Base-by-base conservation (phyloP, 1,140 invertebrate genomes). In the Onthophagus taurus region DNA sequence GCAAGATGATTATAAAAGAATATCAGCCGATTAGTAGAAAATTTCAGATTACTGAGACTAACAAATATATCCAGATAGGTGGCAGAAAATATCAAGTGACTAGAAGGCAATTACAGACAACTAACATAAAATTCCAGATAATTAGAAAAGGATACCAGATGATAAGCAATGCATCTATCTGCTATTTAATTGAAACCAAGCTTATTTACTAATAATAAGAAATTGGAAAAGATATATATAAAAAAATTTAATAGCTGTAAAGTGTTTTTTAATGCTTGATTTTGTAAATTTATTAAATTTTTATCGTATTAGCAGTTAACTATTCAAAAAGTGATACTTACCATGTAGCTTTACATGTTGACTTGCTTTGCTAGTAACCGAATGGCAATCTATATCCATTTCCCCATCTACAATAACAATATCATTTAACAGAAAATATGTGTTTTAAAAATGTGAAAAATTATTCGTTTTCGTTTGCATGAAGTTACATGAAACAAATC, bases 341-440 rank as follows among this genome's bases (percentile, higher is more conserved):
- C 37, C 37, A 17, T 39, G 37, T 21, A 39, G 37, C 5, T 21
- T 14, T 18, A 39, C 37, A 39, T 39, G 20, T 39, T 39, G 37
- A 12, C 12, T 39, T 12, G 26, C 4, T 12, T 2, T 39, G 20
- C 23, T 39, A 26, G 23, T 14, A 14, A 16, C 26, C 13, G 37
- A 39, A 29, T 39, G 26, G 19, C 37, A 13, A 7, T 39, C 37
- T n/a, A 21, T 4, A 29, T 16, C 23, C 16, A 26, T 39, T 26
- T 24, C 34, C 34, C 34, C 23, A 36, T 36, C 18, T 17, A 6
- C 12, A 36, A 17, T 36, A 36, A 20, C 34, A 36, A 26, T 7
- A 26, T 26, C 7, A 26, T 7, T 26, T 26, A 26, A 26, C 24
- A n/a, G 24, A 7, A 26, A 26, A n/a, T 26, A 7, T 26, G 24